Conservation (phyloP, 2,888 invertebrate species). For the Harpalus rufipes region DNA sequence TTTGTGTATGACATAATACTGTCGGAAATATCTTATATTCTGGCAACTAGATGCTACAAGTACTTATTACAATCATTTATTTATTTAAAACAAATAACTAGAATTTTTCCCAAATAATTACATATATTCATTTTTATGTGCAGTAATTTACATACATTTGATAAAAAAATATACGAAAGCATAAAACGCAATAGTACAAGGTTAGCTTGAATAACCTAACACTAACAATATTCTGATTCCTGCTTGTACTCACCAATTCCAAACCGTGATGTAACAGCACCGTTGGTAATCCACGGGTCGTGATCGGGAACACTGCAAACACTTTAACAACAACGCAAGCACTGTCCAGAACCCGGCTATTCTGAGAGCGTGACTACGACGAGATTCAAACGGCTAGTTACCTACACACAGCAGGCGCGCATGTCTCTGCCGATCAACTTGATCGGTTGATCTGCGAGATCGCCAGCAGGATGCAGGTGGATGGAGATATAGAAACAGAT, state of each 20-base stretch:
- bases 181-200: constrained; percentile 33
- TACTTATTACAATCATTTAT: background rate
- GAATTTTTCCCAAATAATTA: too few species aligned
- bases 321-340: constrained; percentile 54
- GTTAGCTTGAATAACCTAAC: background rate
- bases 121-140: background rate
- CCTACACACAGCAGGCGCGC: constrained; percentile 37
- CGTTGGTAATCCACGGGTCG: constrained; percentile 46
- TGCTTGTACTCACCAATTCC: constrained; percentile 22
- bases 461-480: constrained; percentile 23
- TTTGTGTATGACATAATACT: too few species aligned
- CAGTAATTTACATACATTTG: background rate
- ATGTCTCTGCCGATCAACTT: constrained; percentile 34
- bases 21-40: too few species aligned
- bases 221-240: too few species aligned
- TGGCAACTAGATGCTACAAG: background rate
- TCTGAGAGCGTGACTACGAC: constrained; percentile 52
- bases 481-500: background rate
- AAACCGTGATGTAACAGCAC: constrained; percentile 52
- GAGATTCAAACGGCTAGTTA: constrained; percentile 46
- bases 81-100: too few species aligned
- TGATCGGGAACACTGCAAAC: constrained; percentile 34
- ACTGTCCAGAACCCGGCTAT: constrained; percentile 57
- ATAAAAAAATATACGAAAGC: background rate
- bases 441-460: constrained; percentile 34